Percentiles rank a stretch among this genome's conserved stretches.
These are phyloP conservation scores for Spheniscus mendiculus DNA, from an alignment of 2,113 vertebrate genomes.

Conservation along the genomic window DNA sequence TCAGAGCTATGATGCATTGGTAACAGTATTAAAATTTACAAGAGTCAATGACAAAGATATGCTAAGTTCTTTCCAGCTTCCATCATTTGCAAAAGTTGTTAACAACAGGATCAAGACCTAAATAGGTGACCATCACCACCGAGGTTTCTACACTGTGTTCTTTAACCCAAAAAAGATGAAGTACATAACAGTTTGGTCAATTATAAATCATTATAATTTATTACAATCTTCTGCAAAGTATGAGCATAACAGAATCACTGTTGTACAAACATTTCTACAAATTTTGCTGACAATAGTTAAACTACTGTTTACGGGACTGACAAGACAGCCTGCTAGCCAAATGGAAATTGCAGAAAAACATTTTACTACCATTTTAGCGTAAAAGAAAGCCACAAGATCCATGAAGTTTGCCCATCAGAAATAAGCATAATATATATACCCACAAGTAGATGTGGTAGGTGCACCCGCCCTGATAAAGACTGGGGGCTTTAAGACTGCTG, in stretches of 20 bases:
- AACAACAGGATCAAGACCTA: not conserved
- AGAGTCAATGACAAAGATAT: not conserved
- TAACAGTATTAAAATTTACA: not conserved
- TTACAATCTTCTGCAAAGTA: not conserved
- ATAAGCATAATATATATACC: not conserved
- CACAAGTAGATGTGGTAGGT: not conserved
- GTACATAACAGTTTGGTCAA: not conserved
- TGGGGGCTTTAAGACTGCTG: too few species aligned
- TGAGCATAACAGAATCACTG: fast-evolving
- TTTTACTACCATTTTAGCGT: not conserved
- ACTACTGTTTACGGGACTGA: not conserved
- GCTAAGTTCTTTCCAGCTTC: not conserved
- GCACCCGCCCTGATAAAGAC: too few species aligned
- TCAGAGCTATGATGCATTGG: not conserved
- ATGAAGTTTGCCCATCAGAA: not conserved
- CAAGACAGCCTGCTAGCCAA: not conserved
- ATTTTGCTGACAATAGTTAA: not conserved
- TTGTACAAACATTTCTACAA: not conserved
- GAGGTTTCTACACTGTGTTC: not conserved
- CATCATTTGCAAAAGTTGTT: not conserved
- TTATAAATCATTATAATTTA: not conserved
- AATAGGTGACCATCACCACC: not conserved
- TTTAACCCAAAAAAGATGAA: not conserved
- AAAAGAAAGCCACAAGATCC: not conserved
- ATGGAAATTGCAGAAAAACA: not conserved